Conservation (phyloP, 1,140 invertebrate species). For the Stegodyphus mimosarum region DNA sequence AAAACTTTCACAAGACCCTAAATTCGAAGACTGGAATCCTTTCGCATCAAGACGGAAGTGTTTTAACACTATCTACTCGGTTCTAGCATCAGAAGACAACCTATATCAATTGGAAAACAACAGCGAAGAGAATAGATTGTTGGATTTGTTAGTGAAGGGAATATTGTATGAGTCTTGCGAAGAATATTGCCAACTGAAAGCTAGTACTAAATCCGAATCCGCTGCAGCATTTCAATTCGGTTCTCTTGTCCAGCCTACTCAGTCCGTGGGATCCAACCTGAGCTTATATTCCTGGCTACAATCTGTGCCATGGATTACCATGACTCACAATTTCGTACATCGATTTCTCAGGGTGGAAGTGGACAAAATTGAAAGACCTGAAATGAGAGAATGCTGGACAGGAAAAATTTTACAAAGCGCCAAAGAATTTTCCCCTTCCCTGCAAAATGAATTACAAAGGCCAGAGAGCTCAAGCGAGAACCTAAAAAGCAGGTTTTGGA, state of each 20-base stretch:
- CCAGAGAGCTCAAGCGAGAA: not conserved
- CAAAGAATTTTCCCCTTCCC: not conserved
- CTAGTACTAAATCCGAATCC: not conserved
- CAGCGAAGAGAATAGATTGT: not conserved
- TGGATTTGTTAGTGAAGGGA: conserved; percentile 16
- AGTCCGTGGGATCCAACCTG: not conserved
- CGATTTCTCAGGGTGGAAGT: not conserved
- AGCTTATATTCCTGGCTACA: conserved; percentile 16
- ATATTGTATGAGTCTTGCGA: conserved; percentile 28
- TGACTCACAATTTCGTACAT: not conserved
- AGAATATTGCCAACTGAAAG: conserved; percentile 14
- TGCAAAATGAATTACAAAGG: not conserved
- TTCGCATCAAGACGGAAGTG: conserved; percentile 10
- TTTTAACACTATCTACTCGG: not conserved
- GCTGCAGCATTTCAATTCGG: not conserved
- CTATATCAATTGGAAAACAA: not conserved
- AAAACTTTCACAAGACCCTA: not conserved
- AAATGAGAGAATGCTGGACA: conserved; percentile 7
- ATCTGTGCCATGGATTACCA: conserved; percentile 2
- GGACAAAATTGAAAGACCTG: not conserved
- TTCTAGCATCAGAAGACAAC: not conserved
- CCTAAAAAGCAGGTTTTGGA: conserved; percentile 10
- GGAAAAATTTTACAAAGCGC: conserved; percentile 12
- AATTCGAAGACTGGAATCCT: conserved; percentile 24
- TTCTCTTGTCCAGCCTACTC: not conserved